Conservation (phyloP, 2,113 vertebrate species). For the Cyanoramphus novaezelandiae region DNA sequence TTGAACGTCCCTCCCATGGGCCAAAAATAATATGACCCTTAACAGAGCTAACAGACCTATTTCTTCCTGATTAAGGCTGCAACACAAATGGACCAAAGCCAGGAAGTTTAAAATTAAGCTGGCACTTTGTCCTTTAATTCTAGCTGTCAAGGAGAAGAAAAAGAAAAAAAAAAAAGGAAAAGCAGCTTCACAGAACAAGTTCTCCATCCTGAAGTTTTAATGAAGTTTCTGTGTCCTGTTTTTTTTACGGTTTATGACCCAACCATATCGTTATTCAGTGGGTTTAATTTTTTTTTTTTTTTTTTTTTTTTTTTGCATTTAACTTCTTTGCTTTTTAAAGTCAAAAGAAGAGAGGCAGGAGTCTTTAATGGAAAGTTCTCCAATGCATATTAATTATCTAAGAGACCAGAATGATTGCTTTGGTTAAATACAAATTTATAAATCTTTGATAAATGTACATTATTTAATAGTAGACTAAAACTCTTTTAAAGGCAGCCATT, state of each 20-base stretch:
- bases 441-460: constrained; percentile 42
- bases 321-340: constrained; percentile 20
- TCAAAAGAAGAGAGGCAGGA: constrained; percentile 10
- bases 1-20: not conserved
- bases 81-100: not conserved
- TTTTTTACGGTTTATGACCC: not conserved
- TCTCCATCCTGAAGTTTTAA: not conserved
- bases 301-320: not conserved
- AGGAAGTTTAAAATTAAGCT: constrained; percentile 7
- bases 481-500: not conserved
- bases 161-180: not conserved
- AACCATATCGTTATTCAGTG: not conserved
- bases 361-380: constrained; percentile 53
- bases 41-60: not conserved
- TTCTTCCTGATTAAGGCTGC: constrained; percentile 6
- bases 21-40: constrained; percentile 36
- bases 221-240: not conserved
- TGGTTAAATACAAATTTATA: constrained; percentile 73
- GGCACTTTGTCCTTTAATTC: constrained; percentile 30
- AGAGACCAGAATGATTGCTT: constrained; percentile 43
- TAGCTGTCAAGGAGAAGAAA: not conserved
- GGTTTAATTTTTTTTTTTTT: not conserved
- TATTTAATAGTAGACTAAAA: constrained; percentile 67
- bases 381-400: constrained; percentile 70
- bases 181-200: not conserved